phyloP scores from a whole-genome alignment of 1,140 invertebrate genomes.

The Drosophila arizonae region DNA sequence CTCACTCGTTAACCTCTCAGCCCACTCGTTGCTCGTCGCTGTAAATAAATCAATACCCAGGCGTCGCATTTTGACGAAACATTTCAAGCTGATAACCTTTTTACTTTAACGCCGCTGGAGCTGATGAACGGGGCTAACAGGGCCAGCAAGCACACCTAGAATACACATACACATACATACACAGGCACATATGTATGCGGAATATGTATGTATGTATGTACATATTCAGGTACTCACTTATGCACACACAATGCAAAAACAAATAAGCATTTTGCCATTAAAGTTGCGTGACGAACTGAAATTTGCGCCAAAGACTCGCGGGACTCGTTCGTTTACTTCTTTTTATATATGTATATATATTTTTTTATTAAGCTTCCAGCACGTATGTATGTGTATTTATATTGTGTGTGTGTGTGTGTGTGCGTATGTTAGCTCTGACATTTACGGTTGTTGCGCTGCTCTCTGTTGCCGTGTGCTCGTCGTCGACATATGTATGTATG shows the following conservation, averaged over 20 bases:
- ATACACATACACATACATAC: slow-evolving; percentile 1
- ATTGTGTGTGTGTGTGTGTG: slow-evolving; percentile 5
- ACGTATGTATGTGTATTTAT: slow-evolving; percentile 4
- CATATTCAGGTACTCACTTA: not conserved
- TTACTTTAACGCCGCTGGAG: slow-evolving; percentile 55
- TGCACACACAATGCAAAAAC: slow-evolving; percentile 50
- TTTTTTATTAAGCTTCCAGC: slow-evolving; percentile 34
- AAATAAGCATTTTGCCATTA: slow-evolving; percentile 77
- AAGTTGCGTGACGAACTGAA: slow-evolving; percentile 80
- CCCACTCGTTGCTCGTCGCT: slow-evolving; percentile 6
- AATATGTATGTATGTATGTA: slow-evolving; percentile 1
- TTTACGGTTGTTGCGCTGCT: slow-evolving; percentile 56
- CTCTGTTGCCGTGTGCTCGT: slow-evolving; percentile 24
- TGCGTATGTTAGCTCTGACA: slow-evolving; percentile 52
- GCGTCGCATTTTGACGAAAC: slow-evolving; percentile 70
- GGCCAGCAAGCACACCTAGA: slow-evolving; percentile 30
- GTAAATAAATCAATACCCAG: slow-evolving; percentile 77
- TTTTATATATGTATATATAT: slow-evolving; percentile 7
- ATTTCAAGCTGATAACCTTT: slow-evolving; percentile 78
- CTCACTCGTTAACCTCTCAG: not conserved
- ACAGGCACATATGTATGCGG: no score
- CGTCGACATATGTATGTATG: not conserved
- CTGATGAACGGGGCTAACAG: slow-evolving; percentile 39
- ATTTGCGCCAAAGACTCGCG: slow-evolving; percentile 78
- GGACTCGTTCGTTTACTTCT: slow-evolving; percentile 45